A percentile compares a stretch with the other conserved stretches of the same genome.
phyloP scores from a whole-genome alignment of 1,140 invertebrate species.

The Magallana ariakensis region DNA sequence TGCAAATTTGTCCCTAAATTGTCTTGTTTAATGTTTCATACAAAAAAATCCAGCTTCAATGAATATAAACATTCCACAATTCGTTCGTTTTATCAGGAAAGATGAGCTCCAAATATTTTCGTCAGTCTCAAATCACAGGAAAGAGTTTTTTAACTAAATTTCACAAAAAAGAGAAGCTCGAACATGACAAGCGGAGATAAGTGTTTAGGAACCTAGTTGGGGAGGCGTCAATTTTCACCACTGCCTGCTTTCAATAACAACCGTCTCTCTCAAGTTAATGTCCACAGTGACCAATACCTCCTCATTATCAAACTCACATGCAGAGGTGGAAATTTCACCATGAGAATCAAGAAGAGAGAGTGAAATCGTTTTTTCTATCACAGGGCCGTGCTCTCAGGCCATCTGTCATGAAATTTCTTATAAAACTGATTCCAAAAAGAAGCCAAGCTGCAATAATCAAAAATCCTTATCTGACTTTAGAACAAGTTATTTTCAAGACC shows the following conservation, averaged over 20 bases:
- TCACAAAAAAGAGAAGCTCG: slow-evolving; percentile 6
- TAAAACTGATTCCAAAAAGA: neutral
- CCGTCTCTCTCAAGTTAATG: slow-evolving; percentile 35
- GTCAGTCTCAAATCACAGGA: neutral
- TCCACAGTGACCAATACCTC: slow-evolving; percentile 18
- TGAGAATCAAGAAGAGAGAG: neutral
- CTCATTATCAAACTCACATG: slow-evolving; percentile 36
- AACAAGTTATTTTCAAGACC: slow-evolving; percentile 28
- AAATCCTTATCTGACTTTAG: neutral
- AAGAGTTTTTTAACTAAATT: slow-evolving; percentile 2
- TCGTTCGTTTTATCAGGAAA: slow-evolving; percentile 27
- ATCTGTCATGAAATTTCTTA: slow-evolving; percentile 32
- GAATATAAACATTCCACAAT: neutral
- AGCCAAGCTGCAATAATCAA: slow-evolving; percentile 10
- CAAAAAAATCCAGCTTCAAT: slow-evolving; percentile 22
- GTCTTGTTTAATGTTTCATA: neutral
- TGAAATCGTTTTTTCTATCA: neutral
- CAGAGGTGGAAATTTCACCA: slow-evolving; percentile 8
- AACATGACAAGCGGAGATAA: slow-evolving; percentile 25
- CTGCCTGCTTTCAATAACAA: slow-evolving; percentile 35
- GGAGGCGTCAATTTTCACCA: slow-evolving; percentile 35
- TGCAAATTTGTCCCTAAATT: slow-evolving; percentile 10
- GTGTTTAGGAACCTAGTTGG: neutral
- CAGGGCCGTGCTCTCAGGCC: neutral
- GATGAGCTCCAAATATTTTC: slow-evolving; percentile 31